Evolutionary conservation across 2,888 invertebrate genomes (phyloP).

Genomic region (Metopia argyrocephala): DNA sequence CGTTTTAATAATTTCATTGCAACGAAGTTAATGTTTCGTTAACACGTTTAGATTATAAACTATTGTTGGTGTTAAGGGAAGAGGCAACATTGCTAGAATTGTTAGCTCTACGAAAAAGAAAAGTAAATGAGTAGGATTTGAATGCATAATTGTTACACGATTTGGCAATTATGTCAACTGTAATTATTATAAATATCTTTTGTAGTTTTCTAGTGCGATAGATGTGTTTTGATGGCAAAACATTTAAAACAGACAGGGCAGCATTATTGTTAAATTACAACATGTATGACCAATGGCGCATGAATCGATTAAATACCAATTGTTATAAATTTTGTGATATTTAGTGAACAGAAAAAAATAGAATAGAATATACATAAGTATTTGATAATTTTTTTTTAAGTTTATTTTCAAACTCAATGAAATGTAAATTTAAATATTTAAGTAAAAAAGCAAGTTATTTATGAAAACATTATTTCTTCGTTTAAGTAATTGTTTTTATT

Average conservation of each 20-base stretch:
- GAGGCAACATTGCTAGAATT: neutral
- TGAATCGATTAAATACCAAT: conserved; percentile 29
- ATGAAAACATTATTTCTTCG: too few species aligned
- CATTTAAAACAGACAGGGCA: neutral
- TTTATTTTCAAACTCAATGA: too few species aligned
- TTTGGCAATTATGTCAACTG: conserved; percentile 56
- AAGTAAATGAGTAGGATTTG: neutral
- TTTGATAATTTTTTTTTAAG: neutral
- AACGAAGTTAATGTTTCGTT: conserved; percentile 45
- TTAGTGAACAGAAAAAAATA: conserved; percentile 8
- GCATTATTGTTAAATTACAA: conserved; percentile 4
- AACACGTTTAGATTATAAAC: conserved; percentile 35
- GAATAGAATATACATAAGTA: neutral
- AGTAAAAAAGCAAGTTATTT: too few species aligned
- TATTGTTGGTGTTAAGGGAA: neutral
- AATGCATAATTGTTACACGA: conserved; percentile 44
- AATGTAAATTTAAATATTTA: too few species aligned
- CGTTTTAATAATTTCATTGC: conserved; percentile 39
- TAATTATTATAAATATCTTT: conserved; percentile 42
- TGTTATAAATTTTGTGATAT: conserved; percentile 23
- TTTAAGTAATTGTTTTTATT: too few species aligned
- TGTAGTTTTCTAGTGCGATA: neutral
- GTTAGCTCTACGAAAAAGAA: neutral
- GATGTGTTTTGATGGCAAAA: neutral
- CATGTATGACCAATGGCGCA: conserved; percentile 34